Conservation (phyloP, 2,113 vertebrate genomes). For the Notarius quadriscutis region DNA sequence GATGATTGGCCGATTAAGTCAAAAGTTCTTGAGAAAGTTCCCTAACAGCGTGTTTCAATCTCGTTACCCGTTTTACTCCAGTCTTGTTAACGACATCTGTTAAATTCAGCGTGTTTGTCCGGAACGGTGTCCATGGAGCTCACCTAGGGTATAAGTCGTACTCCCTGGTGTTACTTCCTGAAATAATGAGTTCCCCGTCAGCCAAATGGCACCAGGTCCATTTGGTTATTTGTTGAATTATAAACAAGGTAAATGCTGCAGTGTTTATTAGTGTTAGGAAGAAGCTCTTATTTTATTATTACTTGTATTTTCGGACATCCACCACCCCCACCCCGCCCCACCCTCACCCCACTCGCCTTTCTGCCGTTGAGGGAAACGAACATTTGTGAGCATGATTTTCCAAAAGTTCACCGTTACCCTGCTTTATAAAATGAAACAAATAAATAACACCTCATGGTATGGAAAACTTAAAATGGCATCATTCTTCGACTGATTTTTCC, state of each 20-base stretch:
- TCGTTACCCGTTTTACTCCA: constrained; percentile 44
- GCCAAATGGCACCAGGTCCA: neutral
- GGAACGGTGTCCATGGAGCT: constrained; percentile 14
- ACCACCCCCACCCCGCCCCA: too few relatives aligned
- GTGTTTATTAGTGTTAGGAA: constrained; percentile 64
- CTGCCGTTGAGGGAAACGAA: constrained; percentile 50
- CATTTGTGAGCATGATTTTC: constrained; percentile 41
- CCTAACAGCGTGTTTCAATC: constrained; percentile 40
- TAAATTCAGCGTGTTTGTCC: constrained; percentile 26
- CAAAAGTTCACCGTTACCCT: constrained; percentile 46
- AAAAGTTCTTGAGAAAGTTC: constrained; percentile 46
- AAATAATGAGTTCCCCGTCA: constrained; percentile 39
- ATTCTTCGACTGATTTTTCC: constrained; percentile 70
- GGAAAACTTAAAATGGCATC: constrained; percentile 70
- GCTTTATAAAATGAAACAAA: constrained; percentile 64
- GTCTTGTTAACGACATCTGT: constrained; percentile 19
- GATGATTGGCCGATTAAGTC: constrained; percentile 52
- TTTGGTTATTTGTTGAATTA: constrained; percentile 33
- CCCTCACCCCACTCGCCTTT: neutral
- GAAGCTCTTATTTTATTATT: constrained; percentile 56
- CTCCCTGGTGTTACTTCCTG: neutral
- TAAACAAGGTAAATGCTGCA: constrained; percentile 58
- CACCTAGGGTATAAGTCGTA: neutral
- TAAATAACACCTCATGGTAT: constrained; percentile 57
- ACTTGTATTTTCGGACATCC: constrained; percentile 47